These are phyloP conservation scores for Aix galericulata DNA, from an alignment of 2,113 vertebrate species.

Conservation along the genomic window DNA sequence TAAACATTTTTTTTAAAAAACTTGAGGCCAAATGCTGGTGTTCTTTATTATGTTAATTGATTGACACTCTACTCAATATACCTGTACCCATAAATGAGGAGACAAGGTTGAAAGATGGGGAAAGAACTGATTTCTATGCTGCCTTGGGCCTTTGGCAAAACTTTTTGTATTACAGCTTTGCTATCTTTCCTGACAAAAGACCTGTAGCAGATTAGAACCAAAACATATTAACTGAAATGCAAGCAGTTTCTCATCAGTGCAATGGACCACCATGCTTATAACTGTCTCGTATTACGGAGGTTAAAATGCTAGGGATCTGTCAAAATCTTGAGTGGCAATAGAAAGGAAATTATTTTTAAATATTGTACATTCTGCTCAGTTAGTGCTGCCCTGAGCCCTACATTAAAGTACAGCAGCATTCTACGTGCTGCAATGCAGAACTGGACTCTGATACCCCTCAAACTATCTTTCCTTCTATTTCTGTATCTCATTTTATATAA, in stretches of 20 bases:
- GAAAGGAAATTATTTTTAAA: background rate
- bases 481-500: background rate
- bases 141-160: no score
- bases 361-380: background rate
- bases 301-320: background rate
- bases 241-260: background rate
- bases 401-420: background rate
- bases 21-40: background rate
- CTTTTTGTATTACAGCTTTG: no score
- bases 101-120: background rate
- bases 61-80: background rate
- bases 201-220: background rate
- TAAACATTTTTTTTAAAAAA: background rate
- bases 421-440: background rate
- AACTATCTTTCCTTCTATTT: background rate
- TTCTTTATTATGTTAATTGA: background rate
- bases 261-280: background rate
- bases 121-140: no score
- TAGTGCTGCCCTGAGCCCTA: background rate
- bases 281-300: background rate
- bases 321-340: background rate
- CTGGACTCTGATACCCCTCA: background rate
- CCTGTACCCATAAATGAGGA: background rate
- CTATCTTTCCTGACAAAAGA: no score
- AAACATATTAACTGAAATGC: background rate